Percentiles rank a stretch among this genome's conserved stretches.
Conservation (phyloP, 2,797 vertebrate genomes). For the Gambelia wislizenii region DNA sequence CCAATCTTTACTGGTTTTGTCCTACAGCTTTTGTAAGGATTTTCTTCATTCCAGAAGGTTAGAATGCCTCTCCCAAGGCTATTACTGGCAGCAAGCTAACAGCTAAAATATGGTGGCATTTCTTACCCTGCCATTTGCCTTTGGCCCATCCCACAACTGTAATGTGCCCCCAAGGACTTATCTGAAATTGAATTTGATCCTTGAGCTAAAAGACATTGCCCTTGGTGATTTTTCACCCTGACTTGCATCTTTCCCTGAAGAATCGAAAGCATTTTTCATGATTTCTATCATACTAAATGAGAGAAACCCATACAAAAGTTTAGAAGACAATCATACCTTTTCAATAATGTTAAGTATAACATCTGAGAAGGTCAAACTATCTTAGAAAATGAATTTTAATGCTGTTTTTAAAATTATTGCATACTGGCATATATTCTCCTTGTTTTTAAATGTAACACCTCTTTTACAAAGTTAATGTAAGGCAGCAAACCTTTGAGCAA, state of each 20-base stretch:
- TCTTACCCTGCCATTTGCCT: too few relatives aligned
- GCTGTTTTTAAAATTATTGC: not conserved
- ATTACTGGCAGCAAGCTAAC: too few relatives aligned
- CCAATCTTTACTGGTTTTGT: too few relatives aligned
- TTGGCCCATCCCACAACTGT: too few relatives aligned
- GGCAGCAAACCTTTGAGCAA: not conserved
- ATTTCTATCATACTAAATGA: not conserved
- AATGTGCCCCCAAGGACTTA: too few relatives aligned
- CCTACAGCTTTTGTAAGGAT: too few relatives aligned
- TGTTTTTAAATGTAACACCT: not conserved
- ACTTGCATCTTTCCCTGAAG: not conserved
- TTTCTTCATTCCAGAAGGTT: too few relatives aligned
- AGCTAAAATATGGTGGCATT: too few relatives aligned
- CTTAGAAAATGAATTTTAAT: not conserved
- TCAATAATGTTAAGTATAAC: not conserved
- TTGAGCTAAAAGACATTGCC: not conserved
- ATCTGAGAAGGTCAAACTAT: too few relatives aligned
- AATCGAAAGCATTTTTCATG: not conserved
- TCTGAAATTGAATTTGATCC: too few relatives aligned
- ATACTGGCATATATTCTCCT: not conserved
- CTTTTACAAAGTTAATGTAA: not conserved
- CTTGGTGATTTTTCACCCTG: not conserved
- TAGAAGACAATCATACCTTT: too few relatives aligned
- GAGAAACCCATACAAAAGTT: not conserved
- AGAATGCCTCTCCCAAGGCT: too few relatives aligned